phyloP scores from a whole-genome alignment of 2,888 invertebrate species.

The Eupithecia exiguata region DNA sequence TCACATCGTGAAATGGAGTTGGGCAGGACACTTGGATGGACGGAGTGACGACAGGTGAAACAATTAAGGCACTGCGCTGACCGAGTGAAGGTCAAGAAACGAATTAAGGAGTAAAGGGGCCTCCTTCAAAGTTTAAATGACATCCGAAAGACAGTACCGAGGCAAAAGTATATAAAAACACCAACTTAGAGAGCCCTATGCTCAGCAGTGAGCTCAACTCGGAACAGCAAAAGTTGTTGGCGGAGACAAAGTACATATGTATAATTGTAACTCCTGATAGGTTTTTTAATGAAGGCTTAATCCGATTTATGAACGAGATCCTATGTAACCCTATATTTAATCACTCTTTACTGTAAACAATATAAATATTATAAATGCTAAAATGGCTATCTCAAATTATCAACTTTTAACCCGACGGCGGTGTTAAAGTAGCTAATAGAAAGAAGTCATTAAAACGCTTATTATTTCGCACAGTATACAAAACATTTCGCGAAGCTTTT shows the following conservation, averaged over 20 bases:
- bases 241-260: neutral
- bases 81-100: neutral
- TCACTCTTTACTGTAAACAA: neutral
- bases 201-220: neutral
- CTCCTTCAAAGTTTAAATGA: neutral
- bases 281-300: neutral
- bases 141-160: neutral
- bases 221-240: neutral
- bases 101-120: neutral
- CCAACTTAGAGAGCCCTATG: neutral
- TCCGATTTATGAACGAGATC: neutral
- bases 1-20: neutral
- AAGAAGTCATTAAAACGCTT: neutral
- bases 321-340: neutral
- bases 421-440: neutral
- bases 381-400: neutral
- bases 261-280: neutral
- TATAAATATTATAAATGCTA: neutral
- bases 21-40: neutral
- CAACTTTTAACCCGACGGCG: neutral
- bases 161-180: neutral
- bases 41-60: neutral
- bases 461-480: slow-evolving; percentile 1
- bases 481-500: slow-evolving; percentile 13
- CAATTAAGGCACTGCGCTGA: too few relatives aligned